Evolutionary conservation across 2,113 vertebrate species (phyloP), one percentile per base, ranked within the genome.

Genomic region (Apodemus speciosus): DNA sequence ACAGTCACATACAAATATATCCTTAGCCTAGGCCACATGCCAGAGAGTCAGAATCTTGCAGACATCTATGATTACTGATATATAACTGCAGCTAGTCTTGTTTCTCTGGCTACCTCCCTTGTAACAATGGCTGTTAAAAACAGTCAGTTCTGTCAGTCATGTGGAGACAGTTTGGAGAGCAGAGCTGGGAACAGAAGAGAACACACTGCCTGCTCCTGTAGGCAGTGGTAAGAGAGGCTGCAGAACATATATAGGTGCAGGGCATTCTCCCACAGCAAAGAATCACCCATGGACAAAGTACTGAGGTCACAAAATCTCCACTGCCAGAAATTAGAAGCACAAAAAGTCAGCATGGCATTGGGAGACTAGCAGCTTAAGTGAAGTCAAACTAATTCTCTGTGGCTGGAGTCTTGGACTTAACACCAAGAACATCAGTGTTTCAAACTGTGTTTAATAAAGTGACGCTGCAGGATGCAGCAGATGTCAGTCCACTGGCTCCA

Each of bases 381-480:
- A 60, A 91, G 80, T 68, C 95, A 91, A 80, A 75, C 43, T 75
- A 94, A 95, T 91, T 95, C 66, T 95, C 66, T 60, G 27, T 71
- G 79, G 38, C 79, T 86, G 5, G 77, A 85, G 43, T 94, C 69
- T 91, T 91, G 85, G 88, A 85, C 40, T 35, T 43, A 43, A 43
- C 51, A 91, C 84, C 35, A 30, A 85, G 88, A 94, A 68, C 38
- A 40, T 88, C 46, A 53, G 0, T 16, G 66, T 85, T 95, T 96
- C 88, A 56, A 90, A 94, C 92, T 94, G 93, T 88, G 95, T 76
- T 95, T 93, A 96, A 95, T 96, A 95, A 95, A 97, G 93, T 60
- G 76, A 71, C 68, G 4, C 87, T 35, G 56, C 18, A 71, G 85
- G 93, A 90, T 72, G 18, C 69, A 76, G 89, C 69, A 43, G 75